Evolutionary conservation across 2,888 invertebrate species (phyloP).

Genomic region (Ypsolopha scabrella): DNA sequence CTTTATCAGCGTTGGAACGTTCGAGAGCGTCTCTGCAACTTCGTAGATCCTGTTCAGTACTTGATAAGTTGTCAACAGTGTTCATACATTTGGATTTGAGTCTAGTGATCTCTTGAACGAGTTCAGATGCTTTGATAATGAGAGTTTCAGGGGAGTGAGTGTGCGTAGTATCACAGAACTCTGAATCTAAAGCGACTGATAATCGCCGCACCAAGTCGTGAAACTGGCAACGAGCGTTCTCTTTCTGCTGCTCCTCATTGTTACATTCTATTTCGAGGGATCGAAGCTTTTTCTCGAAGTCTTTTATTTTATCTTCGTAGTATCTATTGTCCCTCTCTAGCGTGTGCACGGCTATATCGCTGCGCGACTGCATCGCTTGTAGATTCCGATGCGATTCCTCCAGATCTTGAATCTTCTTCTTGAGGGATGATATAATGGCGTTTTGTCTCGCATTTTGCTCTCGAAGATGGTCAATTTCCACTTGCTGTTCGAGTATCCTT

Average conservation of each 20-base stretch:
- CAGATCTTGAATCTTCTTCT: constrained; percentile 81
- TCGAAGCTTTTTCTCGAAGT: constrained; percentile 80
- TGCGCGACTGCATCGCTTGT: constrained; percentile 71
- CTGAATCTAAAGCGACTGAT: constrained; percentile 78
- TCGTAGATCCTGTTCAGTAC: constrained; percentile 75
- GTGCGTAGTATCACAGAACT: constrained; percentile 76
- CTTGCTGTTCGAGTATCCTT: constrained; percentile 79
- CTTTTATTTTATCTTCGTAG: constrained; percentile 82
- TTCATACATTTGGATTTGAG: constrained; percentile 72
- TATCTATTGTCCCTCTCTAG: constrained; percentile 79
- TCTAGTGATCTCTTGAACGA: constrained; percentile 79
- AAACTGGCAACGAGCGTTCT: constrained; percentile 74
- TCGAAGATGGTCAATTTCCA: constrained; percentile 82
- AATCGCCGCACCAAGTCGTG: constrained; percentile 80
- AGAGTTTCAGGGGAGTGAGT: constrained; percentile 77
- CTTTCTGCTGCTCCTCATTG: constrained; percentile 81
- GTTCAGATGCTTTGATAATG: constrained; percentile 81
- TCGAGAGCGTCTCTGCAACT: constrained; percentile 76
- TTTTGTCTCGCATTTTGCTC: constrained; percentile 88
- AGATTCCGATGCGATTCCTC: constrained; percentile 83
- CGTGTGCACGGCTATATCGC: constrained; percentile 79
- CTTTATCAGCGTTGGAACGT: constrained; percentile 76
- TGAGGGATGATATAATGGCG: constrained; percentile 82
- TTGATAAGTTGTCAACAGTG: constrained; percentile 70
- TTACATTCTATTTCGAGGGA: constrained; percentile 78